A percentile compares a stretch with the other conserved stretches of the same genome.
Evolutionary conservation across 1,140 invertebrate species (phyloP).

Genomic region (Megalonaias nervosa): DNA sequence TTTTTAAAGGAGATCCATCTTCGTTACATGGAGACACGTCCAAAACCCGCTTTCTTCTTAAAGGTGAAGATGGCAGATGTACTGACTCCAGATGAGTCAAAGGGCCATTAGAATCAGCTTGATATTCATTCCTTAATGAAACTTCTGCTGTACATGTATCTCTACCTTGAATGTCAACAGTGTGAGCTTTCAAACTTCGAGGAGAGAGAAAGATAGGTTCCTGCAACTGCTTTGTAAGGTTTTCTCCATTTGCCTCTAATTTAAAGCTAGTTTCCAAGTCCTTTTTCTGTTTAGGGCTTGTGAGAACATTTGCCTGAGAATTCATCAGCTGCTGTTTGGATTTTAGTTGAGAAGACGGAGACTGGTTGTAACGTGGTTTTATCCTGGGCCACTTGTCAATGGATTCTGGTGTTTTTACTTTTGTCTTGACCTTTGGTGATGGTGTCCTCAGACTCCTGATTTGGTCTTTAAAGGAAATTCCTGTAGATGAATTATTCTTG

Average conservation of each 20-base stretch:
- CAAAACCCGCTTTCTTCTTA: conserved; percentile 24
- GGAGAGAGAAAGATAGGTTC: background rate
- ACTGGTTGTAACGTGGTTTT: conserved; percentile 15
- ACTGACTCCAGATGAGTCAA: too few relatives aligned
- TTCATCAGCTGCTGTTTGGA: background rate
- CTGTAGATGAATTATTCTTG: too few relatives aligned
- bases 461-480: too few relatives aligned
- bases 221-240: background rate
- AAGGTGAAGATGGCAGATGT: background rate
- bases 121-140: too few relatives aligned
- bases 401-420: conserved; percentile 46
- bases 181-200: background rate
- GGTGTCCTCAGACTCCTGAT: conserved; percentile 37
- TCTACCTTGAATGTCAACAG: conserved; percentile 10
- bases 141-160: too few relatives aligned
- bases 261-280: background rate
- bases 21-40: conserved; percentile 12
- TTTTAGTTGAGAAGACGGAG: conserved; percentile 14
- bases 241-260: background rate
- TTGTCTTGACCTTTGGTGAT: conserved; percentile 36
- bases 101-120: too few relatives aligned
- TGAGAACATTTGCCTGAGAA: background rate
- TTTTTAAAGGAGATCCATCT: conserved; percentile 29
- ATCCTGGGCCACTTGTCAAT: conserved; percentile 42
- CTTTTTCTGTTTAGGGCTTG: background rate